Evolutionary conservation across 2,888 invertebrate species (phyloP), one percentile per base, ranked within the genome.

Genomic region (Philonicus albiceps): DNA sequence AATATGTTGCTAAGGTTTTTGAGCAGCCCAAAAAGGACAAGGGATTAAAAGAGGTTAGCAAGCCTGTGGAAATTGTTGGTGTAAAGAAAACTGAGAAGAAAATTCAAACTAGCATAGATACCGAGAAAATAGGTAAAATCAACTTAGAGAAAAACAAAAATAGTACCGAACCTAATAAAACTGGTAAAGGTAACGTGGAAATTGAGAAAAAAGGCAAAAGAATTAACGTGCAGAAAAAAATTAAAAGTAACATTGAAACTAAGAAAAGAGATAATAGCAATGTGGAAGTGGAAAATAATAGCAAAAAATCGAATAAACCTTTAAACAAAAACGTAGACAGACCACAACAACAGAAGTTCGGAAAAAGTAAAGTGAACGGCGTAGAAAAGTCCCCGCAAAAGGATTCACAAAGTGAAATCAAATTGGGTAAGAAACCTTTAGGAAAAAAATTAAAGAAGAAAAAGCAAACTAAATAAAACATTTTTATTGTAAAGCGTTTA

Each of bases 1-100:
- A 92, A 86, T 92, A 92, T 87, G 89, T 92, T 6, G 91, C 91
- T 3, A 92, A 91, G 87, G 91, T 92, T 1, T 92, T 92, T 85
- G 92, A 92, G 80, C 90, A 92, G 73, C 91, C 92, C 0, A 85
- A 90, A 0, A 91, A 76, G 16, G 27, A 2, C 3, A 76, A 37
- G 22, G 8, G 2, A n/a, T 13, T 40, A n/a, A 76, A 76, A 13
- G 30, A 31, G 2, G 73, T 6, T 22, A 73, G 22, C n/a, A 37
- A 74, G 2, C 6, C n/a, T n/a, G n/a, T 31, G 7, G 19, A 22
- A 31, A 11, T 13, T 8, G n/a, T 4, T 30, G 31, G 13, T 7
- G 31, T n/a, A n/a, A n/a, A 1, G 31, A 37, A 74, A 7, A 74
- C 1, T 7, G 19, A 49, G 49, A 5, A 49, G 4, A 3, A 16